Evolutionary conservation across 1,140 invertebrate species (phyloP).

Genomic region (Orius insidiosus): DNA sequence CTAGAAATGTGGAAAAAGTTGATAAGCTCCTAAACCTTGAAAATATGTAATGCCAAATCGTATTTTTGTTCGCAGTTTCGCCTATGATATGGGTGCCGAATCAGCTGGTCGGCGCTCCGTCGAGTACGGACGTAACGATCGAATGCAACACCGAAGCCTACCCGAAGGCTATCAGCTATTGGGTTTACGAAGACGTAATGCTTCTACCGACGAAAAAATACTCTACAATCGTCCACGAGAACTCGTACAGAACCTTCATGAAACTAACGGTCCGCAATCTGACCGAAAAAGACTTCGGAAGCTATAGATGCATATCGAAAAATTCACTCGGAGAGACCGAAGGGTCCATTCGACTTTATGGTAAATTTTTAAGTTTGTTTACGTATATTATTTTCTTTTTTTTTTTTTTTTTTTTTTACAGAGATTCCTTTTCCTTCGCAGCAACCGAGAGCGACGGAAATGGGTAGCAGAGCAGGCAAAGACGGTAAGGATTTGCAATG

Average conservation of each 20-base stretch:
- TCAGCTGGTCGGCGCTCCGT: constrained; percentile 74
- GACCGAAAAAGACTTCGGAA: constrained; percentile 58
- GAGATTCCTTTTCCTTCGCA: constrained; percentile 48
- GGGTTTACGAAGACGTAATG: constrained; percentile 75
- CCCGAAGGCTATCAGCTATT: constrained; percentile 80
- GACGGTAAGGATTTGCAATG: constrained; percentile 31
- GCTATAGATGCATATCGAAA: constrained; percentile 75
- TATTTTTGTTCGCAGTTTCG: constrained; percentile 41
- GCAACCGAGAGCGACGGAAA: constrained; percentile 44
- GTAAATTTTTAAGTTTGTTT: constrained; percentile 36
- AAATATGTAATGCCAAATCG: too few species aligned
- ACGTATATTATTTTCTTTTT: constrained; percentile 1
- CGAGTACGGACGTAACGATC: constrained; percentile 74
- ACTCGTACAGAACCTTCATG: constrained; percentile 72
- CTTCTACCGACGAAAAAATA: constrained; percentile 67
- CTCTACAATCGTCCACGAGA: constrained; percentile 53
- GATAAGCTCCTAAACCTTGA: too few species aligned
- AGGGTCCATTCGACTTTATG: constrained; percentile 77
- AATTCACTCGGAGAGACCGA: constrained; percentile 88
- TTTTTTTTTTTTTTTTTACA: constrained; percentile 29
- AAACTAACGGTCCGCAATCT: constrained; percentile 65
- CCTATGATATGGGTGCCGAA: constrained; percentile 86
- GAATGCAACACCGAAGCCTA: constrained; percentile 88
- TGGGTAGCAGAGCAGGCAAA: constrained; percentile 42
- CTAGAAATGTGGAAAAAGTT: too few species aligned